These are phyloP conservation scores for Stegodyphus mimosarum DNA, from an alignment of 1,140 invertebrate species.

Conservation along the genomic window DNA sequence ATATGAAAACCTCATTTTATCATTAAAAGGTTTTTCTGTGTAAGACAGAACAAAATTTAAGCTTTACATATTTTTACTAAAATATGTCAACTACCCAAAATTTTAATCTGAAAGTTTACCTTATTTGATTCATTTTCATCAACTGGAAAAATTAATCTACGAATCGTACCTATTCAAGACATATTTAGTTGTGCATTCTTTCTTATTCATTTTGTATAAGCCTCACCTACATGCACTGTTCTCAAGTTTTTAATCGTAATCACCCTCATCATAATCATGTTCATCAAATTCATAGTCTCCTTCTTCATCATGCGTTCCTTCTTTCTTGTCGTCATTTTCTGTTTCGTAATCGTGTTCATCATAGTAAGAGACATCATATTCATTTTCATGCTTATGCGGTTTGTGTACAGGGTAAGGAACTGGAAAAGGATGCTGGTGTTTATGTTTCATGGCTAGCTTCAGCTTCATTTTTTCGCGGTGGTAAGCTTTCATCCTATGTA, in stretches of 20 bases:
- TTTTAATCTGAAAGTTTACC: no score
- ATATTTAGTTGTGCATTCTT: no score
- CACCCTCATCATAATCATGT: neutral
- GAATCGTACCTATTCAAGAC: no score
- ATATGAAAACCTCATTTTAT: no score
- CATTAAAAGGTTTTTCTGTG: no score
- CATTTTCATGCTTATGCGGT: neutral
- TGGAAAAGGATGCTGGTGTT: neutral
- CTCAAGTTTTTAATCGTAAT: neutral
- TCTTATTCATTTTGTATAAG: no score
- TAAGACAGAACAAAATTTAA: no score
- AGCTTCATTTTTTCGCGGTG: neutral
- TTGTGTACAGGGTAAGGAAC: neutral
- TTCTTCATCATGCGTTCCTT: neutral
- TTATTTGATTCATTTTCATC: no score
- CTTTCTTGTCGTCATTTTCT: neutral
- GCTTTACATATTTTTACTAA: no score
- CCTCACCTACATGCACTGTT: no score
- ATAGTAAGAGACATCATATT: neutral
- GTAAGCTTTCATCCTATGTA: neutral
- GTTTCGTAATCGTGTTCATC: neutral
- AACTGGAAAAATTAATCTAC: no score
- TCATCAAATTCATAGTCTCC: neutral
- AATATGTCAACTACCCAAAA: no score
- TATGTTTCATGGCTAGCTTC: neutral